Conservation (phyloP, 2,888 invertebrate genomes). For the Drosophila longiperda region DNA sequence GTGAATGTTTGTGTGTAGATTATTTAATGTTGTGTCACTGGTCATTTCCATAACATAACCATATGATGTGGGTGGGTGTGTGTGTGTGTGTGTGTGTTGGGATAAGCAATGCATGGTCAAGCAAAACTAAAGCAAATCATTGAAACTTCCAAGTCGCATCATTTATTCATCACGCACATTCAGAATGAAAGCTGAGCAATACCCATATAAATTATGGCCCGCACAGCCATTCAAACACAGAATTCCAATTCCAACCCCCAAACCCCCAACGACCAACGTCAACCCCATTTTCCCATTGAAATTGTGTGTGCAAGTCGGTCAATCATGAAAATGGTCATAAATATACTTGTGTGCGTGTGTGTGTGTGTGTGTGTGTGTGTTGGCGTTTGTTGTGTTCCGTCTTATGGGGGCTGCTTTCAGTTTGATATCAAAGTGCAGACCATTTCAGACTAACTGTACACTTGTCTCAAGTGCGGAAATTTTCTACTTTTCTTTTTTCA, state of each 20-base stretch:
- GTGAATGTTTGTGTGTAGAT: conserved; percentile 24
- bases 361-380: conserved; percentile 31
- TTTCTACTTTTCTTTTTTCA: conserved; percentile 15
- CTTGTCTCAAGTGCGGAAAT: conserved; percentile 58
- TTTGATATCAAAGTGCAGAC: conserved; percentile 65
- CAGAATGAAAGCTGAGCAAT: conserved; percentile 58
- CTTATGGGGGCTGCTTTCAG: conserved; percentile 30
- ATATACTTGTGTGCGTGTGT: conserved; percentile 45
- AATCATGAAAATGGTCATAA: conserved; percentile 76
- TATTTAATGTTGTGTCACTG: conserved; percentile 32
- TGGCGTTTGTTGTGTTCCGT: conserved; percentile 22
- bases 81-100: conserved; percentile 9
- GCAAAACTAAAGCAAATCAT: conserved; percentile 70
- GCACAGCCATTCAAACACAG: conserved; percentile 1
- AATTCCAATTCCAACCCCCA: not conserved
- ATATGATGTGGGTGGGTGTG: conserved; percentile 1
- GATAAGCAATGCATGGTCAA: conserved; percentile 30
- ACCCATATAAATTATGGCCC: conserved; percentile 53
- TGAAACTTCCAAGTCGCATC: conserved; percentile 70
- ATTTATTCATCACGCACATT: conserved; percentile 77
- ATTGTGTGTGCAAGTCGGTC: conserved; percentile 61
- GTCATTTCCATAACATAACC: conserved; percentile 20
- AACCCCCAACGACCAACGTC: not conserved
- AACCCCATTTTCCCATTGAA: conserved; percentile 28
- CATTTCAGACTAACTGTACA: conserved; percentile 31